Evolutionary conservation across 2,888 invertebrate species (phyloP).

Genomic region (Bombyx huttoni): DNA sequence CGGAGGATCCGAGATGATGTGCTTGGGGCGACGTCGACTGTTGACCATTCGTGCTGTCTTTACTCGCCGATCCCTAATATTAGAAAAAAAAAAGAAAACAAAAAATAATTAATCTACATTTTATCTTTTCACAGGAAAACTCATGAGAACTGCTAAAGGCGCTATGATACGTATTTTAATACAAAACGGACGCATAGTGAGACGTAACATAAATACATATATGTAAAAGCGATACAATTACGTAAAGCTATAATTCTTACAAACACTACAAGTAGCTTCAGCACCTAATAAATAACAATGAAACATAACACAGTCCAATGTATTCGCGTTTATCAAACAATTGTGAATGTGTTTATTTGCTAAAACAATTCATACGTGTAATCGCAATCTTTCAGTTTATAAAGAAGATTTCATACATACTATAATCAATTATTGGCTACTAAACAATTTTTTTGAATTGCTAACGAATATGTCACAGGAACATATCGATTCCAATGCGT

Average conservation of each 20-base stretch:
- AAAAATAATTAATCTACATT: background rate
- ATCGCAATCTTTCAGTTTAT: background rate
- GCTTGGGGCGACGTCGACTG: too few relatives aligned
- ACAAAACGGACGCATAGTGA: constrained; percentile 47
- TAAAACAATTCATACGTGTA: background rate
- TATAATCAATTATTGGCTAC: too few relatives aligned
- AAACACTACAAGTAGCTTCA: background rate
- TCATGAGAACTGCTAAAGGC: constrained; percentile 12
- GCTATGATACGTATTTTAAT: constrained; percentile 45
- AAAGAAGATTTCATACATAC: background rate
- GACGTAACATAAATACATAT: constrained; percentile 9
- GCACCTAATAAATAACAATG: background rate
- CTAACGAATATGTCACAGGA: too few relatives aligned
- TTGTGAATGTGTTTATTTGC: background rate
- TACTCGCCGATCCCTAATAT: too few relatives aligned
- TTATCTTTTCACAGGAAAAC: background rate
- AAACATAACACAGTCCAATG: background rate
- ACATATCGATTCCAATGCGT: background rate
- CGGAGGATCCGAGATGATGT: too few relatives aligned
- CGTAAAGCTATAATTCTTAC: background rate
- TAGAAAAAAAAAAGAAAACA: too few relatives aligned
- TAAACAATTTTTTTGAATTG: too few relatives aligned
- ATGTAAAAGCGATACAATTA: too few relatives aligned
- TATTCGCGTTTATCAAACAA: background rate
- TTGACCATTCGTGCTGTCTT: too few relatives aligned